These are phyloP conservation scores for Tangara arthus DNA, from an alignment of 2,797 vertebrate genomes.

Conservation along the genomic window DNA sequence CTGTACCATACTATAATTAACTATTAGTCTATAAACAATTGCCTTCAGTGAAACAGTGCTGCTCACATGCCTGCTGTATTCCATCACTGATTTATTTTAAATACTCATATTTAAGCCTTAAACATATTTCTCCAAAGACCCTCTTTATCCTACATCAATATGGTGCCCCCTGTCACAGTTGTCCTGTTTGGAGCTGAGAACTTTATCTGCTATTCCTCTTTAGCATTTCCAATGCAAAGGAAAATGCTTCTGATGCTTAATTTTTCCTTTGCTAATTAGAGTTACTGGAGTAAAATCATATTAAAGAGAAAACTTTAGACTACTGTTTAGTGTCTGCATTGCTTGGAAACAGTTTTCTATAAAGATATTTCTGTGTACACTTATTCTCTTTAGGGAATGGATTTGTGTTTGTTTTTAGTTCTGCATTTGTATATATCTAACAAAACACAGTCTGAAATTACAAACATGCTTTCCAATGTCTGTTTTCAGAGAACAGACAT, in stretches of 20 bases:
- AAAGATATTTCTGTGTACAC: not conserved
- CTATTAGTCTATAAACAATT: not conserved
- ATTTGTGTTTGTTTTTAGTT: not conserved
- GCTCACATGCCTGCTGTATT: not conserved
- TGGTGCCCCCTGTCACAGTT: not conserved
- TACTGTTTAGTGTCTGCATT: not conserved
- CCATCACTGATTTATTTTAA: not conserved
- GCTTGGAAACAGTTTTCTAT: not conserved
- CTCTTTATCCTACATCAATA: not conserved
- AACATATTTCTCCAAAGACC: not conserved
- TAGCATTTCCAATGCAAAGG: not conserved
- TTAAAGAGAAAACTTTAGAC: not conserved
- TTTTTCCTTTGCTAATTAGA: not conserved
- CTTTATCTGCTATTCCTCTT: not conserved
- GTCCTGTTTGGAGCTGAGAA: not conserved
- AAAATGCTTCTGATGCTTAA: not conserved
- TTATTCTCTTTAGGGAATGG: not conserved
- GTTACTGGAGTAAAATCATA: not conserved
- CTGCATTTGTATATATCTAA: not conserved
- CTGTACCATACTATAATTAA: not conserved
- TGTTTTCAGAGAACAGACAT: not conserved
- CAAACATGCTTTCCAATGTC: not conserved
- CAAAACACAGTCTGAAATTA: conserved; percentile 6
- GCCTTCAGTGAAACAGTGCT: not conserved
- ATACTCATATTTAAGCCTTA: not conserved